These are phyloP conservation scores for Odocoileus virginianus DNA, from an alignment of 2,113 vertebrate genomes.

Conservation along the genomic window DNA sequence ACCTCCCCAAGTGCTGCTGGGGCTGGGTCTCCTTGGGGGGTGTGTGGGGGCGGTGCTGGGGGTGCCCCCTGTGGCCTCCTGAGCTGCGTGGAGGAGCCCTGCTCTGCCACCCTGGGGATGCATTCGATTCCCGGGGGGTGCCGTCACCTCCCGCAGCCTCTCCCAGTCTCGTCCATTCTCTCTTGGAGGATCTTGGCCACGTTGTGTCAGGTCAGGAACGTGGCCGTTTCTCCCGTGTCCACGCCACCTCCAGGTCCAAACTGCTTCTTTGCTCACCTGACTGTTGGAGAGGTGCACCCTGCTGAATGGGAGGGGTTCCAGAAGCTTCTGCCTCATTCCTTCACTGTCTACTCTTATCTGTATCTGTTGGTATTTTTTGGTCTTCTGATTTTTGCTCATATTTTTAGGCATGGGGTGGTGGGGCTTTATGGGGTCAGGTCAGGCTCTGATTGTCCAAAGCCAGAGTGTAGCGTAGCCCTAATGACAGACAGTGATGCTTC, in stretches of 20 bases:
- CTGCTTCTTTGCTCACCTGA: not conserved
- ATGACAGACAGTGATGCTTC: not conserved
- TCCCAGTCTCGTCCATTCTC: not conserved
- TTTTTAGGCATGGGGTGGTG: not conserved
- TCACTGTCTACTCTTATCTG: not conserved
- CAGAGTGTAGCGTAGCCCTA: rapidly evolving
- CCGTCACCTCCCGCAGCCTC: not conserved
- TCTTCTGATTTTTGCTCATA: not conserved
- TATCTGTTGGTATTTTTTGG: not conserved
- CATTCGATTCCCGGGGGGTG: rapidly evolving
- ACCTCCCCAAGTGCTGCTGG: not conserved
- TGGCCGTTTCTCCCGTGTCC: rapidly evolving
- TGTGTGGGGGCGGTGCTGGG: rapidly evolving
- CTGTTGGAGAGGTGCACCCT: not conserved
- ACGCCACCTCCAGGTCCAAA: not conserved
- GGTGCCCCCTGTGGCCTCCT: not conserved
- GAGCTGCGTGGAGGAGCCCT: not conserved
- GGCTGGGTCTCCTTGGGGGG: not conserved
- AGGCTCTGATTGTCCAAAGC: not conserved
- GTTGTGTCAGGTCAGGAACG: not conserved
- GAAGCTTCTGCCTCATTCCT: not conserved
- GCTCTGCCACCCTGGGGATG: not conserved
- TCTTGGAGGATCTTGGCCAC: not conserved
- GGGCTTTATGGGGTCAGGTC: not conserved
- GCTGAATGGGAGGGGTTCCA: not conserved